phyloP scores from a whole-genome alignment of 2,113 vertebrate species.

The Narcine bancroftii region DNA sequence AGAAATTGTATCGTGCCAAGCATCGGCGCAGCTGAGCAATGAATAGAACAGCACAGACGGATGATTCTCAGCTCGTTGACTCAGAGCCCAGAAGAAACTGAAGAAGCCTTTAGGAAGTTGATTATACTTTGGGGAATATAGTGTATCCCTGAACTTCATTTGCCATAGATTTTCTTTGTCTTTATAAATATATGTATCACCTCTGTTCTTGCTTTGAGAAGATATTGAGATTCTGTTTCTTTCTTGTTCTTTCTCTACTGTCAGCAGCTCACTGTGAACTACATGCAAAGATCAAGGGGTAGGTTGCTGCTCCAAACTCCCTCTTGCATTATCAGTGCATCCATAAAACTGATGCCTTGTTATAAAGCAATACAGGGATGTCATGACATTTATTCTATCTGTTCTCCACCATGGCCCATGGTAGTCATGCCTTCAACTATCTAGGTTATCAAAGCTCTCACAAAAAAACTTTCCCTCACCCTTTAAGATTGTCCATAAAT shows the following conservation, averaged over 20 bases:
- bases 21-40: background rate
- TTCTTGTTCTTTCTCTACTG: background rate
- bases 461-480: too few relatives aligned
- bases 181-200: too few relatives aligned
- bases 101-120: background rate
- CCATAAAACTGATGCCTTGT: too few relatives aligned
- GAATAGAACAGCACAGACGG: background rate
- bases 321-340: background rate
- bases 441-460: too few relatives aligned
- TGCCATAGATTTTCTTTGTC: background rate
- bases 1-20: background rate
- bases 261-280: background rate
- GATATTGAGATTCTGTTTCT: background rate
- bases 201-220: background rate
- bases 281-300: background rate
- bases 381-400: background rate
- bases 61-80: background rate
- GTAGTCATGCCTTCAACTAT: too few relatives aligned
- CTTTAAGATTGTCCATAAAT: too few relatives aligned
- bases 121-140: background rate
- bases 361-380: background rate
- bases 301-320: background rate
- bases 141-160: background rate
- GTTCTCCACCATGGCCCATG: background rate
- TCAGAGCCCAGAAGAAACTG: background rate